Evolutionary conservation across 1,140 invertebrate genomes (phyloP).

Genomic region (Papilio glaucus): DNA sequence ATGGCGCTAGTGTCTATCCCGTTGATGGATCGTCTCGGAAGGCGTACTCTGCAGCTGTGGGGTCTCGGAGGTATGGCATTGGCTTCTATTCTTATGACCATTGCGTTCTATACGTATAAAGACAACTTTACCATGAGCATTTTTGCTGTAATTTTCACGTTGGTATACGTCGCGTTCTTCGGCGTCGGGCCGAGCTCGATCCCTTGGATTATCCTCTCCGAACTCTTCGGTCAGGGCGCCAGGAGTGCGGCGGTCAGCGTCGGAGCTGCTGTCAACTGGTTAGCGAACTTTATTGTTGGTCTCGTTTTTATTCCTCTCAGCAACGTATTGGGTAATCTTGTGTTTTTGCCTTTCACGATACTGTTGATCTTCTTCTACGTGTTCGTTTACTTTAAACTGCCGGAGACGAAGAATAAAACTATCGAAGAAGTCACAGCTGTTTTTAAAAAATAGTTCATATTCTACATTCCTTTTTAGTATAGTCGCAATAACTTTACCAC

Average conservation of each 20-base stretch:
- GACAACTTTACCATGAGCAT: conserved; percentile 84
- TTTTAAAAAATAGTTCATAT: conserved; percentile 84
- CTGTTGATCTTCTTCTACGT: conserved; percentile 96
- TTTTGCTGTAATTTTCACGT: conserved; percentile 93
- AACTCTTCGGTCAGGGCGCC: conserved; percentile 96
- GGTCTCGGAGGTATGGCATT: conserved; percentile 96
- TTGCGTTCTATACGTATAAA: conserved; percentile 85
- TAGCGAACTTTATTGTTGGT: conserved; percentile 96
- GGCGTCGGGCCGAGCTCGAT: conserved; percentile 96
- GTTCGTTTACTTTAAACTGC: conserved; percentile 98
- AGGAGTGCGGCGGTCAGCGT: conserved; percentile 97
- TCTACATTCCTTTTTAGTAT: conserved; percentile 64
- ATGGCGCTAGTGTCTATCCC: conserved; percentile 97
- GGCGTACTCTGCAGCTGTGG: conserved; percentile 93
- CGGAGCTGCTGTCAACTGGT: conserved; percentile 97
- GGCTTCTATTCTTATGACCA: conserved; percentile 96
- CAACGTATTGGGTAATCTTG: conserved; percentile 93
- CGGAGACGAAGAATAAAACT: conserved; percentile 99
- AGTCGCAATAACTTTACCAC: conserved; percentile 60
- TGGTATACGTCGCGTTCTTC: conserved; percentile 96
- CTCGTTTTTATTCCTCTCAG: conserved; percentile 93
- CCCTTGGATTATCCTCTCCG: conserved; percentile 98
- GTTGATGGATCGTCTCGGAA: conserved; percentile 94
- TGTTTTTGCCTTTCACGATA: conserved; percentile 97
- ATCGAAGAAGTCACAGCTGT: conserved; percentile 97